Base-by-base conservation (phyloP, 2,888 invertebrate species). In the Netelia inedita region DNA sequence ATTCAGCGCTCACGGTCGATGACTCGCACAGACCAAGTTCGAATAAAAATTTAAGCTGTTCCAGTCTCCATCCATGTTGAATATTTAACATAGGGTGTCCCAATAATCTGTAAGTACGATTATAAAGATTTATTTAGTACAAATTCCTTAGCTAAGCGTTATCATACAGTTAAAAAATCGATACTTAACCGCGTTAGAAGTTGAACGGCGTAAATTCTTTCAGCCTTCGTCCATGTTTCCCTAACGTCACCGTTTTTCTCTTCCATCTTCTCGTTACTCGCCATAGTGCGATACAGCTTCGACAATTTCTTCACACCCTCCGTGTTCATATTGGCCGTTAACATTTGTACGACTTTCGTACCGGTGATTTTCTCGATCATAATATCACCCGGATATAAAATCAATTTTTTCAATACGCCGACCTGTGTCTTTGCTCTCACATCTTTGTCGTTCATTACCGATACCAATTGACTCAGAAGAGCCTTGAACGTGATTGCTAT, bases 351-450 rank as follows among this genome's bases (percentile, higher is more conserved):
- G 65, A 96, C 92, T 88, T 95, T 96, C 14, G 95, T 95, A 11
- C 95, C 95, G 21, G 96, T 96, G 43, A 96, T 95, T 93, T 96
- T 96, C 89, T 97, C 96, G 85, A 97, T 96, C 93, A 96, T 96
- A 83, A 97, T 95, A 89, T 96, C 96, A 2, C 97, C 97, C 0
- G 97, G 96, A 91, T 95, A 94, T 63, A 96, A 94, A 10, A 97
- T 94, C 1, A 97, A 92, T 88, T 95, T 96, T 79, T 95, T 95
- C 53, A 97, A 92, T 3, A 96, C 94, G 9, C 94, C 94, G 1
- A 97, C 94, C 91, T 96, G 95, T 0, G 94, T 94, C 87, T 94
- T 94, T 50, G 94, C 94, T 43, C 94, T 93, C 6, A 95, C 94
- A 59, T 94, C 93, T 28, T 95, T 94, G 1, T 93, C 93, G 79